phyloP scores from a whole-genome alignment of 2,113 vertebrate genomes.

The Phylloscopus trochiloides region DNA sequence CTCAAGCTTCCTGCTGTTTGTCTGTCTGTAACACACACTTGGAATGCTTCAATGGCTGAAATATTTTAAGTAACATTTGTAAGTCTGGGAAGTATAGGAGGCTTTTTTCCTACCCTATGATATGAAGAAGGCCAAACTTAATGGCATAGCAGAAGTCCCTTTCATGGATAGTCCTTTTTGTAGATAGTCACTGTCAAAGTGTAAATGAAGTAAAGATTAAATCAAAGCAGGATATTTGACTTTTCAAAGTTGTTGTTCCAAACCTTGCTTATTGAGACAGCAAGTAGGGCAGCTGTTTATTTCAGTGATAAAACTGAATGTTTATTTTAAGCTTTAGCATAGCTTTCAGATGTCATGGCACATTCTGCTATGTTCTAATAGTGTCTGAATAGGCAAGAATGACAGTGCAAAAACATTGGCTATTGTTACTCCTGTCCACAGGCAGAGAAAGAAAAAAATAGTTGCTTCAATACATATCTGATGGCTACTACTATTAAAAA shows the following conservation, averaged over 20 bases:
- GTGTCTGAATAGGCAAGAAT: background rate
- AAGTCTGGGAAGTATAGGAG: background rate
- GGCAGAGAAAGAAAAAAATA: background rate
- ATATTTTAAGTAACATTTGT: background rate
- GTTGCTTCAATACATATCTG: background rate
- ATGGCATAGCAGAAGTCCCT: background rate
- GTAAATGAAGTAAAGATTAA: background rate
- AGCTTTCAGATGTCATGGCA: background rate
- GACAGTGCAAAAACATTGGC: background rate
- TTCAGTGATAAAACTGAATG: background rate
- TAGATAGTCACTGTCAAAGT: background rate
- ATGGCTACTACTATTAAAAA: background rate
- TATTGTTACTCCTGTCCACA: background rate
- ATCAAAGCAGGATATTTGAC: background rate
- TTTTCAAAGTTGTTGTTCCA: background rate
- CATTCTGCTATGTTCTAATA: background rate
- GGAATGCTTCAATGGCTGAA: background rate
- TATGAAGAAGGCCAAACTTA: background rate
- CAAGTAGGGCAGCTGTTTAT: background rate
- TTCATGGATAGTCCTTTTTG: background rate
- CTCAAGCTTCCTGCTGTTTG: background rate
- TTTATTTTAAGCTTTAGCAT: background rate
- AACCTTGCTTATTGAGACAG: background rate
- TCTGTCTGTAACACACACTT: background rate
- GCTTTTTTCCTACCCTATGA: accelerated